phyloP scores from a whole-genome alignment of 2,113 vertebrate genomes.

The Cygnus atratus region DNA sequence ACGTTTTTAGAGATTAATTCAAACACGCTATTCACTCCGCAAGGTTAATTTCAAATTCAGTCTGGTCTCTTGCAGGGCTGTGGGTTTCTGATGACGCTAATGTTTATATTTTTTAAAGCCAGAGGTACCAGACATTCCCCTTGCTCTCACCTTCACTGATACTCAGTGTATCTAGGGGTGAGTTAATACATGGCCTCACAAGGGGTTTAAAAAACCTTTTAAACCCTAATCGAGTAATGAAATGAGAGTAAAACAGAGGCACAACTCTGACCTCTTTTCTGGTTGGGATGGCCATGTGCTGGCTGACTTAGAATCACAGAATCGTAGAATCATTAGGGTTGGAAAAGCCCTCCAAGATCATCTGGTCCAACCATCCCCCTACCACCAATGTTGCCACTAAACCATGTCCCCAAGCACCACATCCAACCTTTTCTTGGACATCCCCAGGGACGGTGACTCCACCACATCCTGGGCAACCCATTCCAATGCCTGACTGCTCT shows the following conservation, averaged over 20 bases:
- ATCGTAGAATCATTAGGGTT: too few species aligned
- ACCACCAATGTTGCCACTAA: too few species aligned
- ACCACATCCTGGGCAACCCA: too few species aligned
- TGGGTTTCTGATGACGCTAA: not conserved
- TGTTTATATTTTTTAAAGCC: constrained; percentile 33
- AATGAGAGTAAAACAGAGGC: not conserved
- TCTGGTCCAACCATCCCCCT: too few species aligned
- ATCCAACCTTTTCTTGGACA: too few species aligned
- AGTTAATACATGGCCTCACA: not conserved
- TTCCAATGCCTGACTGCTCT: too few species aligned
- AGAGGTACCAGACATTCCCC: constrained; percentile 12
- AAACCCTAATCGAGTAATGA: not conserved
- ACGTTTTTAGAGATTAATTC: constrained; percentile 35
- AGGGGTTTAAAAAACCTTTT: not conserved
- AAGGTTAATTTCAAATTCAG: constrained; percentile 11
- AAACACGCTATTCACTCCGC: constrained; percentile 1
- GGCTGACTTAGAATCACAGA: not conserved
- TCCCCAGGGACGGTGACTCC: too few species aligned
- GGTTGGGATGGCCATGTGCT: not conserved
- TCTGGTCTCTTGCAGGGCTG: not conserved
- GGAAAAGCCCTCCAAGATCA: too few species aligned
- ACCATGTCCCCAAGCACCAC: too few species aligned
- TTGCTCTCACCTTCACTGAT: constrained; percentile 30
- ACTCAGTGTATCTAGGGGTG: not conserved
- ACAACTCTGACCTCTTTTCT: not conserved